Percentiles rank a stretch among this genome's conserved stretches.
Evolutionary conservation across 2,113 vertebrate species (phyloP).

Genomic region (Machaerirhynchus nigripectus): DNA sequence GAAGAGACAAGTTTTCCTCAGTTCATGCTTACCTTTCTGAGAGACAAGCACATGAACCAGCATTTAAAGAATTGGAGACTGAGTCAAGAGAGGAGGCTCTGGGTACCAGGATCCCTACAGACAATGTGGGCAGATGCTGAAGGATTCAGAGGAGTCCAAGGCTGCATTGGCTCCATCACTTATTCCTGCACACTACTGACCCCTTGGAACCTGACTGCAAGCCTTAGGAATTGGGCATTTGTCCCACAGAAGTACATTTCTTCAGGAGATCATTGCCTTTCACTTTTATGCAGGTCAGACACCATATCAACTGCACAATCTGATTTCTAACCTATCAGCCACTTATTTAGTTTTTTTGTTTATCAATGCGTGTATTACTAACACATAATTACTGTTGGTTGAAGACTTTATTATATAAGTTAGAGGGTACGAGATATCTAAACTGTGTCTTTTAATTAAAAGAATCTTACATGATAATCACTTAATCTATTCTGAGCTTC

Average conservation of each 20-base stretch:
- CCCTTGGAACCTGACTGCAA: not conserved
- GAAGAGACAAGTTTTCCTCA: not conserved
- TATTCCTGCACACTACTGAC: not conserved
- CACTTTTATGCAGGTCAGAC: not conserved
- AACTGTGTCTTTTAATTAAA: conserved; percentile 42
- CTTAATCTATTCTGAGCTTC: conserved; percentile 40
- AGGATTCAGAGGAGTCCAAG: not conserved
- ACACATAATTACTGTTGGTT: not conserved
- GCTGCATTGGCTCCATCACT: not conserved
- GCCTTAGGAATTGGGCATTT: not conserved
- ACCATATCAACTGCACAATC: not conserved
- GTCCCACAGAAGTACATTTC: not conserved
- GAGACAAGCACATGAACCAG: not conserved
- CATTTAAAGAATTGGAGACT: not conserved
- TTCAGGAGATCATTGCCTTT: not conserved
- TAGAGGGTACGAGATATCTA: not conserved
- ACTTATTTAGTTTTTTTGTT: not conserved
- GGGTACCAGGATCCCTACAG: not conserved
- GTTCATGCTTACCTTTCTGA: not conserved
- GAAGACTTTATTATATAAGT: not conserved
- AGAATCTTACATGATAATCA: conserved; percentile 29
- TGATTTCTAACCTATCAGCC: not conserved
- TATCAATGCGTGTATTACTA: not conserved
- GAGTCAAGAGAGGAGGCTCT: not conserved
- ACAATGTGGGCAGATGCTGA: not conserved